Evolutionary conservation across 2,888 invertebrate genomes (phyloP), one percentile per base, ranked within the genome.

Genomic region (Lomographa bimaculata): DNA sequence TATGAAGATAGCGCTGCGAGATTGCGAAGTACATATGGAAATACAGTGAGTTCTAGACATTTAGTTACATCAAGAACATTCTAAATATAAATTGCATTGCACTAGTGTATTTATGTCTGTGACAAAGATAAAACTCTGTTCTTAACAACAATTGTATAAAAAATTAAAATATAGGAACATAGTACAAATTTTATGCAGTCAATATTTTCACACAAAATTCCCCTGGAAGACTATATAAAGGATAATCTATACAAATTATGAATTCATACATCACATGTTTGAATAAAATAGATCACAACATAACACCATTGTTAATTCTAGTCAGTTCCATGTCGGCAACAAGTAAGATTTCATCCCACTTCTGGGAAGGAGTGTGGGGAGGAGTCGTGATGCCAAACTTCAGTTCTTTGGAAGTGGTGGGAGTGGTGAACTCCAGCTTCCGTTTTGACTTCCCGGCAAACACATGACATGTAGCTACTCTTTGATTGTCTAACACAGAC

Each of bases 251-350:
- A 69, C 56, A 65, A 68, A 70, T 67, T 64, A 60, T 62, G 50
- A 56, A 58, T 63, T 54, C 51, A 66, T 63, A 53, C 53, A 57
- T 53, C 58, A 61, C 44, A 50, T 16, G 35, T 48, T 60, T 54
- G 56, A 51, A 57, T 57, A 57, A 51, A 26, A 32, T 51, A 57
- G 46, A 65, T 83, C 76, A 85, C 77, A 81, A 71, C 56, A 71
- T 64, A 60, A 74, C 64, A 57, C 79, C 80, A 77, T 80, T 86
- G 66, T 90, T 91, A 67, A 91, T 85, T 75, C 85, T 90, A 76
- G 77, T 85, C 63, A 91, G 80, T 73, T 91, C 91, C 91, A 91
- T 91, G 61, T 91, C 86, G 17, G 89, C 91, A 8, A 91, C 91
- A 58, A 89, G 80, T 24, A 91, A 70, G 54, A 91, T 90, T 56